These are phyloP conservation scores for Malthinus seriepunctatus DNA, from an alignment of 2,888 invertebrate genomes.

Conservation along the genomic window DNA sequence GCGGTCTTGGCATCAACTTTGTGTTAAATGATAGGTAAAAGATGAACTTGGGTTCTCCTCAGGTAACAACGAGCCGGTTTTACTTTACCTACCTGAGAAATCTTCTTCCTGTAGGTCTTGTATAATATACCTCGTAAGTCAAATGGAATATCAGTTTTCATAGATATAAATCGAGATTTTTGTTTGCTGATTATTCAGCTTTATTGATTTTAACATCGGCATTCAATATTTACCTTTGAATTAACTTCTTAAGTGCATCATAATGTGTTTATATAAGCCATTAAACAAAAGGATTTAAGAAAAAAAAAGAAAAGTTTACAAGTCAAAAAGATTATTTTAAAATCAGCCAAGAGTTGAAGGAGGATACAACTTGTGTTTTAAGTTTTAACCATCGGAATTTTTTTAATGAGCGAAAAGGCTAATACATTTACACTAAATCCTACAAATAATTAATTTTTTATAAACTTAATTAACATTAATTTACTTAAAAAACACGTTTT, in stretches of 20 bases:
- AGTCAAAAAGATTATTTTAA: background rate
- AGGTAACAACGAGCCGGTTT: slow-evolving; percentile 24
- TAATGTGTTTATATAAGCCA: slow-evolving; percentile 44
- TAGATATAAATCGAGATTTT: slow-evolving; percentile 42
- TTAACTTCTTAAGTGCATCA: slow-evolving; percentile 46
- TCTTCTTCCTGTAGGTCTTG: slow-evolving; percentile 25
- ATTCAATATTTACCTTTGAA: slow-evolving; percentile 46
- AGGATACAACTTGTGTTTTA: too few species aligned
- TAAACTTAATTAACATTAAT: too few species aligned
- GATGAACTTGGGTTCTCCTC: slow-evolving; percentile 24
- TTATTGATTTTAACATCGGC: slow-evolving; percentile 48
- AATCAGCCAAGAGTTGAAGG: background rate
- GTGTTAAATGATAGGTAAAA: slow-evolving; percentile 28
- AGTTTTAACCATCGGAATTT: background rate
- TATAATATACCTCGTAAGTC: slow-evolving; percentile 43
- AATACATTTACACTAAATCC: too few species aligned
- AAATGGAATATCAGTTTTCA: slow-evolving; percentile 41
- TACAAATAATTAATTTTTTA: too few species aligned
- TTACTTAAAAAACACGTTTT: too few species aligned
- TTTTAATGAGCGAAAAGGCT: too few species aligned
- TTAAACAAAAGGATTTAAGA: slow-evolving; percentile 20
- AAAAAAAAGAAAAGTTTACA: background rate
- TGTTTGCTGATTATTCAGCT: slow-evolving; percentile 39
- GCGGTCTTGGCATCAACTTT: slow-evolving; percentile 22
- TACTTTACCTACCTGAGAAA: slow-evolving; percentile 21